Conservation (phyloP, 2,888 invertebrate genomes). For the Phorcus lineatus region DNA sequence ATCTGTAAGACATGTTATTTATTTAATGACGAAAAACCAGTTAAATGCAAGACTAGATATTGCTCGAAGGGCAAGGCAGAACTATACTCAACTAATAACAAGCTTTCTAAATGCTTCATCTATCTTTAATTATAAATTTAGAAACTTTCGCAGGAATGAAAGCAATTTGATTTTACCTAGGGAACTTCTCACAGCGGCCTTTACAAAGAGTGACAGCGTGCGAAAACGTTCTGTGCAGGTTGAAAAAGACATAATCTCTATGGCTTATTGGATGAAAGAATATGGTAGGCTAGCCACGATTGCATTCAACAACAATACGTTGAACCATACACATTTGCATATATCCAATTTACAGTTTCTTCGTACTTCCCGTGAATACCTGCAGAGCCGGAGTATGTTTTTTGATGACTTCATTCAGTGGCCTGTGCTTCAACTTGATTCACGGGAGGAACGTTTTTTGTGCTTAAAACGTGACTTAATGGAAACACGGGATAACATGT, state of each 20-base stretch:
- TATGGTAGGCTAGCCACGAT: conserved; percentile 34
- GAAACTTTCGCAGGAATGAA: conserved; percentile 27
- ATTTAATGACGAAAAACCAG: conserved; percentile 32
- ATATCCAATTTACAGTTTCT: conserved; percentile 27
- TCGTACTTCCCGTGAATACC: conserved; percentile 21
- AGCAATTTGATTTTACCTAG: conserved; percentile 46
- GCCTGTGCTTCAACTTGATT: conserved; percentile 39
- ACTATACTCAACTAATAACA: conserved; percentile 47
- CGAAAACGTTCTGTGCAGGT: conserved; percentile 36
- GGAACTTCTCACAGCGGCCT: conserved; percentile 40
- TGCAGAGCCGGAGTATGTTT: conserved; percentile 48
- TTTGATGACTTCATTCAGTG: conserved; percentile 47
- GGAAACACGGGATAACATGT: conserved; percentile 13
- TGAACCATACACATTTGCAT: not conserved
- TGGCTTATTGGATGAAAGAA: conserved; percentile 23
- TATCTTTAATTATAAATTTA: conserved; percentile 54
- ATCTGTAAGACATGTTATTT: conserved; percentile 31
- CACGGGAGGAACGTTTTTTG: conserved; percentile 36
- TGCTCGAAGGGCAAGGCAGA: conserved; percentile 38
- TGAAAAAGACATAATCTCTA: conserved; percentile 31
- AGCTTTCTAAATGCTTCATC: conserved; percentile 42
- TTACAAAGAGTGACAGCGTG: conserved; percentile 32
- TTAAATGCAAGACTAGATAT: conserved; percentile 46
- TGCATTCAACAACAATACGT: conserved; percentile 21
- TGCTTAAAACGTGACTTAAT: conserved; percentile 29